Conservation (phyloP, 1,140 invertebrate genomes). For the Nasonia giraulti region DNA sequence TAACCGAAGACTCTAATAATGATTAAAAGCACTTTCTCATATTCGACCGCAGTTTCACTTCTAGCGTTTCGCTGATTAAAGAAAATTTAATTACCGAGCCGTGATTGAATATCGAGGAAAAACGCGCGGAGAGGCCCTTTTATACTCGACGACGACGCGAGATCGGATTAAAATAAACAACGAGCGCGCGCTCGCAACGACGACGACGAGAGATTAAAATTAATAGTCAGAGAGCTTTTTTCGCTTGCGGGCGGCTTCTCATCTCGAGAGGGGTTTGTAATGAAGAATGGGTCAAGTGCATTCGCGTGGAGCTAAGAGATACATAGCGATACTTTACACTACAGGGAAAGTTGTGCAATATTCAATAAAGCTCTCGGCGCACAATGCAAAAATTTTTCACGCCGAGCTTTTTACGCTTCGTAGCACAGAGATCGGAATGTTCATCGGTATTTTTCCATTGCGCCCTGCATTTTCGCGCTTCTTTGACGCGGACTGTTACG, state of each 20-base stretch:
- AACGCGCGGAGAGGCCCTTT: not conserved
- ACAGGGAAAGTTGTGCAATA: no score
- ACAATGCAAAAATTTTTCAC: not conserved
- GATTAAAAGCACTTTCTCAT: not conserved
- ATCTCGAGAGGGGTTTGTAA: no score
- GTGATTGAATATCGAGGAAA: not conserved
- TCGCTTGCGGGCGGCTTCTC: no score
- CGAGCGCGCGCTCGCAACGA: not conserved
- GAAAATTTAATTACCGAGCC: not conserved
- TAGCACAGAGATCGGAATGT: not conserved
- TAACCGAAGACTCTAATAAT: not conserved
- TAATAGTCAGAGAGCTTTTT: constrained; percentile 14
- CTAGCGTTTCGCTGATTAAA: not conserved
- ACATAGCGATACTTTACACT: no score
- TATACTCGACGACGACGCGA: no score
- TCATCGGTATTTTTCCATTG: not conserved
- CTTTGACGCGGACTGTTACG: not conserved
- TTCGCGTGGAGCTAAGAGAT: no score
- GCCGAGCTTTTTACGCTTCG: not conserved
- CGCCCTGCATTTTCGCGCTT: not conserved
- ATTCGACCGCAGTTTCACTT: not conserved
- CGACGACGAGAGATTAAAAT: constrained; percentile 28
- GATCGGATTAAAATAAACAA: not conserved
- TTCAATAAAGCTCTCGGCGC: no score
- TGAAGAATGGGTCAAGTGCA: no score